Base-by-base conservation (phyloP, 1,140 invertebrate genomes). In the Sinella curviseta region DNA sequence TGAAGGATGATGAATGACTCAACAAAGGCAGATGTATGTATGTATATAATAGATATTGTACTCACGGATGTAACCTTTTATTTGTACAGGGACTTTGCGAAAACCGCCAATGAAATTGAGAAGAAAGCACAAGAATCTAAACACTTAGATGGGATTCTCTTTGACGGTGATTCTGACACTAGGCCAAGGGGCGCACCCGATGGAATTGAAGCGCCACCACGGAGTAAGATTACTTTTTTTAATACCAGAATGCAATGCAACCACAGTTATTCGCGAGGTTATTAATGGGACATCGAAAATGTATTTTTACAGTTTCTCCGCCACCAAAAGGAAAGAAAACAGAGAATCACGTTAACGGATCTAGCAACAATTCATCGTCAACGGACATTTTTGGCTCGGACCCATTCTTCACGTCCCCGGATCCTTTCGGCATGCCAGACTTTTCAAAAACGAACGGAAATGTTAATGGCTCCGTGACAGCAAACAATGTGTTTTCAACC, bases 351-450 rank as follows among this genome's bases (percentile, higher is more conserved):
- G 87, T 34, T 77, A 87, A 36, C 87, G 88, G 76, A 86, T 88
- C 83, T 31, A 39, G 16, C 28, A 77, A 54, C 16, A 78, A 77
- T 35, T 77, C 36, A 28, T 36, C 33, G 1, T 33, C 54, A 28
- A 34, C 60, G 74, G 89, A 90, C 85, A 83, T 90, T n/a, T 90
- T 90, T 83, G 88, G 88, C 78, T 89, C 89, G 67, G 88, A 90
- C 65, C 90, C 89, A 34, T 90, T 90, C 80, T 90, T 90, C 87
- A 80, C 86, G 20, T 81, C 79, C 33, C 74, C 79, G 17, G 90
- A 91, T 85, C 89, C 90, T 1, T 96, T 96, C 85, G 94, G 95
- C 83, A 95, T 95, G 90, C 92, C 91, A 28, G 92, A 93, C 84
- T 94, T 94, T 85, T 70, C 65, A 14, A 70, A 70, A 70, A 31